A percentile compares a stretch with the other conserved stretches of the same genome.
phyloP scores from a whole-genome alignment of 2,797 vertebrate species.

The Poecilia velifera region DNA sequence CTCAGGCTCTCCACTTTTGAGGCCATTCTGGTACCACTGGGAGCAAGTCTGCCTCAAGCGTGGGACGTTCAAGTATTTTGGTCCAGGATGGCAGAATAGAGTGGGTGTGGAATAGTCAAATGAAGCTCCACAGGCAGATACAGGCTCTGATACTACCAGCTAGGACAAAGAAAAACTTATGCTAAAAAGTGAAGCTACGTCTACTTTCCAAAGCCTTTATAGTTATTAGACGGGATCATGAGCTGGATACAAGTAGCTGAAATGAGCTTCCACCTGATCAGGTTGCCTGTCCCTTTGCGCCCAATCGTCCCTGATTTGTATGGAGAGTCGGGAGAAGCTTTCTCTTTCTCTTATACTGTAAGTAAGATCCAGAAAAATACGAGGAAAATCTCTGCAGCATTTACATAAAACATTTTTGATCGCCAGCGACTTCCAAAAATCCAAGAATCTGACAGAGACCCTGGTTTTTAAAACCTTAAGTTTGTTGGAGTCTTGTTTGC shows the following conservation, averaged over 20 bases:
- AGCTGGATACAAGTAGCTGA: neutral
- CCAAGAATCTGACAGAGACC: neutral
- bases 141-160: neutral
- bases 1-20: neutral
- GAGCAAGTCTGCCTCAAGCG: neutral
- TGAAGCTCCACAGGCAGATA: neutral
- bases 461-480: neutral
- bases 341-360: neutral
- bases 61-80: neutral
- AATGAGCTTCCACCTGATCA: neutral
- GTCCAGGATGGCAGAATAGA: neutral
- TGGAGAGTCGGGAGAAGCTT: neutral
- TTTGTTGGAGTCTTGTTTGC: neutral
- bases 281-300: neutral
- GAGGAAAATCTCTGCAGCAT: neutral
- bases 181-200: neutral
- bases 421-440: neutral
- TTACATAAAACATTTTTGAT: neutral
- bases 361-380: neutral
- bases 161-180: neutral
- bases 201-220: neutral
- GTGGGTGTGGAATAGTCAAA: neutral
- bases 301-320: neutral
- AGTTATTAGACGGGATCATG: neutral
- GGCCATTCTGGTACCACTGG: conserved; percentile 1